Base-by-base conservation (phyloP, 1,140 invertebrate genomes). In the Leptinotarsa defecta region DNA sequence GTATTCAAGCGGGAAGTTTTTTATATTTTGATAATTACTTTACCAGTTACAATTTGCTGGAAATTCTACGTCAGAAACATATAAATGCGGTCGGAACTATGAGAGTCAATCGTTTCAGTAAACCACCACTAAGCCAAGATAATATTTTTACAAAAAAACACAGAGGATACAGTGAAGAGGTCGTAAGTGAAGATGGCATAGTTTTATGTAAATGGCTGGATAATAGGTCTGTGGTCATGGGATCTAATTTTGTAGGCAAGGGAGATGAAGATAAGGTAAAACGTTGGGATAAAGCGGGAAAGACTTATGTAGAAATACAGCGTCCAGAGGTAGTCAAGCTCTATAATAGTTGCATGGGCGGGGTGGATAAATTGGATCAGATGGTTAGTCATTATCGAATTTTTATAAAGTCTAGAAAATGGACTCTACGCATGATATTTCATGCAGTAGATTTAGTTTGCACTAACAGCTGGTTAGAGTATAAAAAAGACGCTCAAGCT, bases 11-110 rank as follows among this genome's bases (percentile, higher is more conserved):
- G 27, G 34, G 65, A 64, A 15, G 68, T 68, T 27, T 72, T 76
- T 57, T 79, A 20, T 77, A 34, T 79, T 79, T 71, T 69, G 81
- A 84, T 77, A 83, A 84, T 73, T 83, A 83, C 75, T 86, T 86
- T 80, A 81, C 81, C 24, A 84, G 81, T 8, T 85, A 85, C 73
- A 76, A 84, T 76, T 72, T 86, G 65, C 74, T 86, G 69, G 81
- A 84, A 81, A 79, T 81, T 63, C 75, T 86, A 48, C 82, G 77
- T 82, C 78, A 76, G 82, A 63, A 86, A 86, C 74, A 84, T 81
- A 78, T 84, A 85, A 76, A 20, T 73, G 49, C 20, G 20, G 20
- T 22, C 20, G 20, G 20, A 22, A 22, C 20, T 22, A 2, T 22
- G 20, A 22, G 20, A 22, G 20, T 22, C 20, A 22, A 22, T 22